Evolutionary conservation across 2,888 invertebrate species (phyloP).

Genomic region (Eupeodes latifasciatus): DNA sequence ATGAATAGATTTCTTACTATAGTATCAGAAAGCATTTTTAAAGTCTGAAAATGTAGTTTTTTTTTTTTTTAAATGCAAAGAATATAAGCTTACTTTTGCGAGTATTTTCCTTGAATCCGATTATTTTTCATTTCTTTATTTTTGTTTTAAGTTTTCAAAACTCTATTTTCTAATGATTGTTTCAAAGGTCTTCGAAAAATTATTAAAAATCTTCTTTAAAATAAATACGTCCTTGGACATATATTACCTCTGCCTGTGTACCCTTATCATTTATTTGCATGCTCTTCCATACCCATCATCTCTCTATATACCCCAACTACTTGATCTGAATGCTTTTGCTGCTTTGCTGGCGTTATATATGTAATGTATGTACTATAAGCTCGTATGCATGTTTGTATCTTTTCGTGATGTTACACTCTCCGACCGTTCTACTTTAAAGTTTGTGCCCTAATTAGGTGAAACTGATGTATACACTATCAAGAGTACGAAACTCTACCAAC

Average conservation of each 20-base stretch:
- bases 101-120: too few relatives aligned
- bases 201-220: neutral
- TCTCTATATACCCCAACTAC: conserved; percentile 3
- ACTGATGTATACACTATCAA: conserved; percentile 30
- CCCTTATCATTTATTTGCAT: conserved; percentile 24
- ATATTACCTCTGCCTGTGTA: neutral
- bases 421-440: conserved; percentile 68
- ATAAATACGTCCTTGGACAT: conserved; percentile 17
- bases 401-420: conserved; percentile 56
- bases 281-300: neutral
- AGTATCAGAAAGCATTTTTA: too few relatives aligned
- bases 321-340: conserved; percentile 10
- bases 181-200: too few relatives aligned
- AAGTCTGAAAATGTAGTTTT: too few relatives aligned
- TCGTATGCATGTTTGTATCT: conserved; percentile 23
- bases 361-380: neutral
- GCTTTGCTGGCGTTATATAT: neutral
- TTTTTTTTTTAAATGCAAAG: too few relatives aligned
- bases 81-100: too few relatives aligned
- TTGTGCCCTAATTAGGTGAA: conserved; percentile 74
- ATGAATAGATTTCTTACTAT: too few relatives aligned
- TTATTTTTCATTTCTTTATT: too few relatives aligned
- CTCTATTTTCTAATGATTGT: too few relatives aligned
- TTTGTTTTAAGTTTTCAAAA: too few relatives aligned
- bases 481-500: too few relatives aligned